A percentile compares a stretch with the other conserved stretches of the same genome.
These are phyloP conservation scores for Asteroscopus sphinx DNA, from an alignment of 2,888 invertebrate genomes.

Conservation along the genomic window DNA sequence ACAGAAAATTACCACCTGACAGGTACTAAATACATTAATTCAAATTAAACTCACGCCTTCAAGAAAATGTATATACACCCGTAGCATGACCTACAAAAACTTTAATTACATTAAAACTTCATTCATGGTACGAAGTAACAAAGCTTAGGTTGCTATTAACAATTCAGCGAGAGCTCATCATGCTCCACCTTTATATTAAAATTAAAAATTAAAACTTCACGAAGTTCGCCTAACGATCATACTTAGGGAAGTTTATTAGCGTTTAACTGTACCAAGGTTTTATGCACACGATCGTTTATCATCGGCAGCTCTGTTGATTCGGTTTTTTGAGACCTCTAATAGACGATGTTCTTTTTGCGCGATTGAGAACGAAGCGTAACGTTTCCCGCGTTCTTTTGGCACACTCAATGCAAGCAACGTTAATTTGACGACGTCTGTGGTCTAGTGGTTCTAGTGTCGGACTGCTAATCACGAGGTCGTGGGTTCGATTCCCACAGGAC, in stretches of 20 bases:
- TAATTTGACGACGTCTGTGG: too few species aligned
- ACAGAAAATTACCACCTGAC: too few species aligned
- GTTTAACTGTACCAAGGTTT: conserved; percentile 7
- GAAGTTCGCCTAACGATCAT: conserved; percentile 27
- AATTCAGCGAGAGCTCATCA: conserved; percentile 30
- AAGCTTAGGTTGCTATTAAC: conserved; percentile 17
- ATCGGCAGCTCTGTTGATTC: too few species aligned
- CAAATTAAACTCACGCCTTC: background rate
- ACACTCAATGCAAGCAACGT: too few species aligned
- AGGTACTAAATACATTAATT: background rate
- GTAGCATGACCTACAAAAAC: conserved; percentile 27
- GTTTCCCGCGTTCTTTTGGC: too few species aligned
- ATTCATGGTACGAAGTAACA: conserved; percentile 12
- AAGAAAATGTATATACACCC: conserved; percentile 3
- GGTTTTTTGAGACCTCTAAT: too few species aligned
- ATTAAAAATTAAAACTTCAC: conserved; percentile 29
- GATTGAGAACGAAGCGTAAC: too few species aligned
- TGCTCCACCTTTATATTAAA: conserved; percentile 35
- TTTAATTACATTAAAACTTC: conserved; percentile 29
- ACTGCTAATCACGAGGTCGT: too few species aligned
- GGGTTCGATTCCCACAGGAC: too few species aligned
- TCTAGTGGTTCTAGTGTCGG: too few species aligned
- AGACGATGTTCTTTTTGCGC: too few species aligned
- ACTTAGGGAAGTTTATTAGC: conserved; percentile 22
- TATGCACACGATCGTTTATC: too few species aligned